phyloP scores from a whole-genome alignment of 2,888 invertebrate species.

The Dyspetes luteomarginatus region DNA sequence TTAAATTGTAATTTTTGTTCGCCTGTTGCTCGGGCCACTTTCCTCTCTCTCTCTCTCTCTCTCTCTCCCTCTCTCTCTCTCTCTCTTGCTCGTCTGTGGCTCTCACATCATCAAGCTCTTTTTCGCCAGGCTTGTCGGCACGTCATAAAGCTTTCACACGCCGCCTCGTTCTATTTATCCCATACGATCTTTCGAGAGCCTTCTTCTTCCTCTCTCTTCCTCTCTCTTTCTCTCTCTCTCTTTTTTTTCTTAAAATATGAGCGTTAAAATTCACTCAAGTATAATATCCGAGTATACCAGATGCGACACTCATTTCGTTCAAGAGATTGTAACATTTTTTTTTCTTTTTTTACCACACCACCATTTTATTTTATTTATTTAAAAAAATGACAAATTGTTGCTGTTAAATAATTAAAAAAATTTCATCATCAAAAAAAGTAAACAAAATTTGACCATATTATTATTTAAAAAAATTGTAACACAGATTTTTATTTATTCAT shows the following conservation, averaged over 20 bases:
- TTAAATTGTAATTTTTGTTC: neutral
- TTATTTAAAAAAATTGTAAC: no score
- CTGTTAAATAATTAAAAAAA: neutral
- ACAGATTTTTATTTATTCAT: no score
- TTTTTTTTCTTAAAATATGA: slow-evolving; percentile 25
- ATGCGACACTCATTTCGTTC: slow-evolving; percentile 54
- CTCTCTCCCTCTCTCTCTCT: neutral
- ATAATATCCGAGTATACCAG: slow-evolving; percentile 54
- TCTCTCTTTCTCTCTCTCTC: neutral
- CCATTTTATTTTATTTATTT: no score
- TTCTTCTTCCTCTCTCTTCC: slow-evolving; percentile 1
- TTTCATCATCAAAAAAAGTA: neutral
- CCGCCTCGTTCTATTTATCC: slow-evolving; percentile 53
- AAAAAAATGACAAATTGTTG: neutral
- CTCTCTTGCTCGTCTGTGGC: slow-evolving; percentile 16
- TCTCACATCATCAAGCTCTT: slow-evolving; percentile 46
- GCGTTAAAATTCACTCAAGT: slow-evolving; percentile 61
- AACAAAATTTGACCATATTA: neutral
- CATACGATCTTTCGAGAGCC: slow-evolving; percentile 58
- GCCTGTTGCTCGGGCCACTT: slow-evolving; percentile 11
- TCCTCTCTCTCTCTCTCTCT: neutral
- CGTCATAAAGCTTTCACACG: slow-evolving; percentile 68
- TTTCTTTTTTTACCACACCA: slow-evolving; percentile 10
- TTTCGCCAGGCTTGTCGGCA: slow-evolving; percentile 64
- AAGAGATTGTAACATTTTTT: neutral